Percentiles rank a stretch among this genome's conserved stretches.
Conservation (phyloP, 2,113 vertebrate species). For the Neolamprologus hecqui region DNA sequence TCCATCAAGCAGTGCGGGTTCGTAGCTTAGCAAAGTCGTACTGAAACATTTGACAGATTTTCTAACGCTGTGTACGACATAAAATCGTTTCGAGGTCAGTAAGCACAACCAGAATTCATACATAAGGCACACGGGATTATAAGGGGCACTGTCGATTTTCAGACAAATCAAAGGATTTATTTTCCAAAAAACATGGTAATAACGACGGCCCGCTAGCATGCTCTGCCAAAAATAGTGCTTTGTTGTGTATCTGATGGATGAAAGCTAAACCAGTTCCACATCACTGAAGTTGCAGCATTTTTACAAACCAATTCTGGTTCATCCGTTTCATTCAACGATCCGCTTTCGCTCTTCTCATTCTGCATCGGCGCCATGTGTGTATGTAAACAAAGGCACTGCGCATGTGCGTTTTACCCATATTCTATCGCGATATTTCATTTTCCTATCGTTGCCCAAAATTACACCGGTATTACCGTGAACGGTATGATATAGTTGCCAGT, state of each 20-base stretch:
- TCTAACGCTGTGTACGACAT: accelerated
- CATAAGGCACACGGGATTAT: background rate
- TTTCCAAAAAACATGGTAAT: background rate
- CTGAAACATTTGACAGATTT: background rate
- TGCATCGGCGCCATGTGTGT: background rate
- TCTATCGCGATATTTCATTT: background rate
- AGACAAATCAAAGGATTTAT: background rate
- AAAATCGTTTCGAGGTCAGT: accelerated
- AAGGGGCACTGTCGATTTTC: background rate
- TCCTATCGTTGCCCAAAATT: background rate
- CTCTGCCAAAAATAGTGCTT: background rate
- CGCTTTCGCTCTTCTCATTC: background rate
- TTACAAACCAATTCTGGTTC: background rate
- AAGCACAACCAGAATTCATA: background rate
- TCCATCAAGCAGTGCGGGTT: background rate
- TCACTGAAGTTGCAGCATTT: background rate
- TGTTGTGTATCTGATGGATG: background rate
- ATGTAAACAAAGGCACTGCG: background rate
- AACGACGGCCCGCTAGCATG: accelerated
- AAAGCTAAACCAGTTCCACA: background rate
- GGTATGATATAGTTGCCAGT: background rate
- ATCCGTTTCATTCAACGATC: accelerated
- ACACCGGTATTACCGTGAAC: background rate
- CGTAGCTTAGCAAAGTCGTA: accelerated
- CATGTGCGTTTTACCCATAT: background rate